Evolutionary conservation across 2,113 vertebrate species (phyloP), one percentile per base, ranked within the genome.

Genomic region (Cyprinodon brontotheroides): DNA sequence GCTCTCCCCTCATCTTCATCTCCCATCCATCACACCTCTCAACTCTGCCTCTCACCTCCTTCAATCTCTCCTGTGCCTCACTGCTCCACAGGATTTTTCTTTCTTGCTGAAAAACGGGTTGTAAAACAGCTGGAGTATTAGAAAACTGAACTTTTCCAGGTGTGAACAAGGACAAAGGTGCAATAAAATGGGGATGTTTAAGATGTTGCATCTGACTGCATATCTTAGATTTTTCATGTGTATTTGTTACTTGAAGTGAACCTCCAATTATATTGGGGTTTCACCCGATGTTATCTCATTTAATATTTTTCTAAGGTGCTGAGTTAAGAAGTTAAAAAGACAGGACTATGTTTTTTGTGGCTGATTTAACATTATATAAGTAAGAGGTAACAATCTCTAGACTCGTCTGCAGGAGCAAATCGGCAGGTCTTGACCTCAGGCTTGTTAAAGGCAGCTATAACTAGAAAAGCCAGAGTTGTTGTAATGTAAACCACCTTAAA

Each of bases 21-120:
- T 77, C 79, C 84, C 87, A 88, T 91, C 87, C 81, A 85, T 91
- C 87, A 90, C 81, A 88, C 81, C 86, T 78, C 81, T 83, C 79
- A 77, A 66, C 77, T 85, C 79, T 83, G 72, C 74, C 72, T 88
- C 84, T 88, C 80, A 78, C 88, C 86, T 89, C 78, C 83, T 72
- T 80, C 76, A 11, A 41, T 81, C 80, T 73, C 73, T 78, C 77
- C 75, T 61, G 47, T 72, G 70, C 65, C 64, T 68, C 29, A 72
- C 89, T 88, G 77, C 77, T 86, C 74, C 65, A n/a, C 74, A 76
- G 2, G 11, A 20, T 65, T 61, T 36, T 14, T 15, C 22, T 45
- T 65, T 68, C 73, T 43, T 53, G 72, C 65, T 39, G 41, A 74
- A 80, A 75, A 86, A 80, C 59, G 45, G 65, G 47, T 59, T 70